phyloP scores from a whole-genome alignment of 2,113 vertebrate genomes.

The Camelus bactrianus region DNA sequence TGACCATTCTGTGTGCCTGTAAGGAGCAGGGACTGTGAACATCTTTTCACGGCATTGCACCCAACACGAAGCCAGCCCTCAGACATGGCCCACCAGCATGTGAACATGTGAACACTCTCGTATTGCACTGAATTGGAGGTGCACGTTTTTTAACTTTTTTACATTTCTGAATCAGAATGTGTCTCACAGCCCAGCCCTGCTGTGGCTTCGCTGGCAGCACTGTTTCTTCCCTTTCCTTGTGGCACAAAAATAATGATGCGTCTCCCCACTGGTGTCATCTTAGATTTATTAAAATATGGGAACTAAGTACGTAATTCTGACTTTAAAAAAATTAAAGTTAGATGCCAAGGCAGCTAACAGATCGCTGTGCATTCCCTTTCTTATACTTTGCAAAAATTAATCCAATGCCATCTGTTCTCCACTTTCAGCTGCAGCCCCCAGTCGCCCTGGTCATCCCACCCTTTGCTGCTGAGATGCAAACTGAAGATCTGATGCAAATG shows the following conservation, averaged over 20 bases:
- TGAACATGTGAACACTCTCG: rapidly evolving
- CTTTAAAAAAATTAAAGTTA: background rate
- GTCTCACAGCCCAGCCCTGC: background rate
- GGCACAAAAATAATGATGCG: background rate
- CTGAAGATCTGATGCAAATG: background rate
- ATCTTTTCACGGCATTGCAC: rapidly evolving
- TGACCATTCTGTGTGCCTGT: background rate
- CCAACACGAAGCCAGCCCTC: background rate
- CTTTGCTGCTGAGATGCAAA: background rate
- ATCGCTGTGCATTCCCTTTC: background rate
- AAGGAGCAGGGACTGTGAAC: background rate
- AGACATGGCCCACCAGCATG: rapidly evolving
- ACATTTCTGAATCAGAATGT: background rate
- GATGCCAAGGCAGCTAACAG: background rate
- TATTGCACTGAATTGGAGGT: rapidly evolving
- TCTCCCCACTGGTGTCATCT: background rate
- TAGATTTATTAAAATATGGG: background rate
- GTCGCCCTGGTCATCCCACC: background rate
- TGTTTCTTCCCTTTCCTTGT: background rate
- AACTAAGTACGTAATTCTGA: background rate
- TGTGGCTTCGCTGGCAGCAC: background rate
- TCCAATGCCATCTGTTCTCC: background rate
- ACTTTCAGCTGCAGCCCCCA: background rate
- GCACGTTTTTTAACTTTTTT: background rate
- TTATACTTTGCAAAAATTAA: slow-evolving; percentile 6